Conservation (phyloP, 2,888 invertebrate genomes). For the Acleris emargana region DNA sequence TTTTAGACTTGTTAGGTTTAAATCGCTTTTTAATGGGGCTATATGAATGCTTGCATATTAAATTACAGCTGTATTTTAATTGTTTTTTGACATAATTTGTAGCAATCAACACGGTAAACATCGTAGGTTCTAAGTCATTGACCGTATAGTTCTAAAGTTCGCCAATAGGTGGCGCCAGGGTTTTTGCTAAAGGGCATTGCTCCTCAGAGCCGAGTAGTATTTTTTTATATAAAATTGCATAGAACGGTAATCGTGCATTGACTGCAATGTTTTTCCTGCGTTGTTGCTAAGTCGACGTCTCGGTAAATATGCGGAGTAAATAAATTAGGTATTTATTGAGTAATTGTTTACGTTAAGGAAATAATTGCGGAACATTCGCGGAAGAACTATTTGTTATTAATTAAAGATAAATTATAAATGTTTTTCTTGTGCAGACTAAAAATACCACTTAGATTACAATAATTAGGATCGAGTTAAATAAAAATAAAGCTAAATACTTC, state of each 20-base stretch:
- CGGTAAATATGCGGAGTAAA: conserved; percentile 13
- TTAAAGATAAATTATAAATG: no score
- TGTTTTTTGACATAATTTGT: conserved; percentile 8
- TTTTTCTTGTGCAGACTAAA: no score
- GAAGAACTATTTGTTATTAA: no score
- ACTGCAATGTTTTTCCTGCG: conserved; percentile 56
- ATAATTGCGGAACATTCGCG: no score
- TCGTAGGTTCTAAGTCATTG: conserved; percentile 23
- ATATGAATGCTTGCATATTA: no score
- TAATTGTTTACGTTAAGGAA: neutral
- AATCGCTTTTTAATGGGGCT: no score
- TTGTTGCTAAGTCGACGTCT: conserved; percentile 29
- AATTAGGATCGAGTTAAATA: no score
- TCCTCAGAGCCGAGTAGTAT: conserved; percentile 13
- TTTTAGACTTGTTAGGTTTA: no score
- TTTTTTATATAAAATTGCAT: conserved; percentile 46
- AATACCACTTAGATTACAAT: no score
- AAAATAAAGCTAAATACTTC: no score
- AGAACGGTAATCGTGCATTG: conserved; percentile 63
- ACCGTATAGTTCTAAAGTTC: conserved; percentile 41
- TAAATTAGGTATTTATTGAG: conserved; percentile 3
- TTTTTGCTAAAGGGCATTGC: conserved; percentile 37
- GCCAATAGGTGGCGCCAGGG: conserved; percentile 60
- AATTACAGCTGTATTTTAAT: neutral
- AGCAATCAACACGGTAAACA: conserved; percentile 1